A percentile compares a stretch with the other conserved stretches of the same genome.
Evolutionary conservation across 2,888 invertebrate species (phyloP).

Genomic region (Ophion costatus): DNA sequence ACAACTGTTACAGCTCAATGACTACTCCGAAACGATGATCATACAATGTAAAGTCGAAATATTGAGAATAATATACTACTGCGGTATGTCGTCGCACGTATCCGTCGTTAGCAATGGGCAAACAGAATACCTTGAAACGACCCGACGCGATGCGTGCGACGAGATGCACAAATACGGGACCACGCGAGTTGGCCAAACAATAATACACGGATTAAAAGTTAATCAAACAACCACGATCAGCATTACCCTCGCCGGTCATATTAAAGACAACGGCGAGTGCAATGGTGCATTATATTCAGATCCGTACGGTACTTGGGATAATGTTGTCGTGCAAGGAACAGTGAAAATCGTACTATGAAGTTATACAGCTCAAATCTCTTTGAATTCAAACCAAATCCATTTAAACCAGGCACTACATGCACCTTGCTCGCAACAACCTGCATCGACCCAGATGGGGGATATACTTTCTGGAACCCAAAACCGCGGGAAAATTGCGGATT

Average conservation of each 20-base stretch:
- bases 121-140: background rate
- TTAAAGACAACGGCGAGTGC: no score
- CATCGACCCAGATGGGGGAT: slow-evolving; percentile 12
- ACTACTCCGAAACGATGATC: background rate
- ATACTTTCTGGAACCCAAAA: slow-evolving; percentile 38
- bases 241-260: no score
- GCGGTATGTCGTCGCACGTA: slow-evolving; percentile 18
- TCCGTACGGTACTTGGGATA: slow-evolving; percentile 8
- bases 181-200: no score
- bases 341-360: background rate
- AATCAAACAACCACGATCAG: no score
- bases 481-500: slow-evolving; percentile 40
- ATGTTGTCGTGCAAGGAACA: background rate
- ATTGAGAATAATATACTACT: background rate
- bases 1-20: slow-evolving; percentile 23
- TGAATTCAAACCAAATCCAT: slow-evolving; percentile 4
- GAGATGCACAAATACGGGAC: slow-evolving; percentile 7
- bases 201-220: no score
- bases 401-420: slow-evolving; percentile 7
- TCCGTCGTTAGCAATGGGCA: background rate
- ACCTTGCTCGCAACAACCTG: background rate
- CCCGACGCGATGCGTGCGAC: slow-evolving; percentile 8
- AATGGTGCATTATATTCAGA: slow-evolving; percentile 19
- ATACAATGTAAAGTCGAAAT: slow-evolving; percentile 39
- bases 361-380: background rate